A percentile compares a stretch with the other conserved stretches of the same genome.
Evolutionary conservation across 2,113 vertebrate species (phyloP).

Genomic region (Gila orcuttii): DNA sequence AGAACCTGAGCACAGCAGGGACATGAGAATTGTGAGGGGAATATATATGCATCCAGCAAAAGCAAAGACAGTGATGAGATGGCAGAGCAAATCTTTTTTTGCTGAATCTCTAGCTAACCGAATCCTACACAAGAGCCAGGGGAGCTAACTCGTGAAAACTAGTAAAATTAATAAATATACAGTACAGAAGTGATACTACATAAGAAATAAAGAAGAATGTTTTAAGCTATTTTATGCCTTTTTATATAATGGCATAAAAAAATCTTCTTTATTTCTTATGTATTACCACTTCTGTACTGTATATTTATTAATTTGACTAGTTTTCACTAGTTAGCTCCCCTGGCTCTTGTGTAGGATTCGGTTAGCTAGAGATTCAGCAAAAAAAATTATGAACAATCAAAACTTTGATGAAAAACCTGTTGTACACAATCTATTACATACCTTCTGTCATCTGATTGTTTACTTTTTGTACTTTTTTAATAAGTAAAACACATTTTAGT

Average conservation of each 20-base stretch:
- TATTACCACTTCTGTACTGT: neutral
- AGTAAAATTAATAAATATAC: neutral
- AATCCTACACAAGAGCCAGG: neutral
- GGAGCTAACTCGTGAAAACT: slow-evolving; percentile 8
- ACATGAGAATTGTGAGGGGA: slow-evolving; percentile 16
- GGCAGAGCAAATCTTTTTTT: neutral
- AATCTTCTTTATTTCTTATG: neutral
- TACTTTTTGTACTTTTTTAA: neutral
- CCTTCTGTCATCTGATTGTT: neutral
- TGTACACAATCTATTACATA: neutral
- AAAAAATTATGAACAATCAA: neutral
- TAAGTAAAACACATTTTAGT: neutral
- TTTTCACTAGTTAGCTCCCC: slow-evolving; percentile 3
- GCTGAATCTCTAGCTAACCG: neutral
- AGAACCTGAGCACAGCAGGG: slow-evolving; percentile 78
- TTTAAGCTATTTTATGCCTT: neutral
- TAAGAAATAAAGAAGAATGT: neutral
- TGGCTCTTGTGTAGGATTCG: neutral
- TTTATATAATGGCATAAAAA: neutral
- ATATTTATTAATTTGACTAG: neutral
- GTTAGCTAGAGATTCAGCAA: neutral
- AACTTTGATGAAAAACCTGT: neutral
- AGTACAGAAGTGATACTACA: neutral
- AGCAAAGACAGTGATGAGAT: slow-evolving; percentile 28
- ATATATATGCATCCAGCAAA: slow-evolving; percentile 29